phyloP scores from a whole-genome alignment of 2,797 vertebrate species.

The Poecilia gillii region DNA sequence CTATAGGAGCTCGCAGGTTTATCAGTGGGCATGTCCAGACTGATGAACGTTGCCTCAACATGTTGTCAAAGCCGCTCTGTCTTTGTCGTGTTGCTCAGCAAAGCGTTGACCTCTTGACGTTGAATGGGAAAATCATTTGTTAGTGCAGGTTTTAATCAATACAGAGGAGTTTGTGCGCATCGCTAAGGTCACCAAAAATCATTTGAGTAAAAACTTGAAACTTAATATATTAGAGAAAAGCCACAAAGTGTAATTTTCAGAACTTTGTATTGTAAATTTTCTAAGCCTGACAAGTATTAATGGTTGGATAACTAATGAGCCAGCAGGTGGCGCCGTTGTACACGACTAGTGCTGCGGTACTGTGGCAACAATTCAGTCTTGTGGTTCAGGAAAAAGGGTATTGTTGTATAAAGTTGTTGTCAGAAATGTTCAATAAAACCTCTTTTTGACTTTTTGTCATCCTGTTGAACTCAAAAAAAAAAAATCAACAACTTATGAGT shows the following conservation, averaged over 20 bases:
- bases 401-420: background rate
- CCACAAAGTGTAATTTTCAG: background rate
- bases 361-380: background rate
- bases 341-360: background rate
- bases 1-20: background rate
- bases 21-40: background rate
- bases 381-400: background rate
- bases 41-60: background rate
- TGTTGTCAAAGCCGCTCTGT: background rate
- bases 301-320: background rate
- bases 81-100: constrained; percentile 5
- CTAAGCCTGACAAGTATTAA: background rate
- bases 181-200: background rate
- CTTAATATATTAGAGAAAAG: background rate
- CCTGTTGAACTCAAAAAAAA: too few species aligned
- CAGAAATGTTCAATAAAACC: background rate
- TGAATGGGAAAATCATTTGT: background rate
- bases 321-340: constrained; percentile 2
- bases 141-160: background rate
- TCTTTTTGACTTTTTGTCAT: background rate
- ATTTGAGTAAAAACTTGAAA: background rate
- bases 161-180: background rate
- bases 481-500: background rate
- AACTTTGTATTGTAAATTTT: background rate
- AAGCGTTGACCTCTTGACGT: background rate